Conservation (phyloP, 1,140 invertebrate species). For the Drosophila sturtevanti region DNA sequence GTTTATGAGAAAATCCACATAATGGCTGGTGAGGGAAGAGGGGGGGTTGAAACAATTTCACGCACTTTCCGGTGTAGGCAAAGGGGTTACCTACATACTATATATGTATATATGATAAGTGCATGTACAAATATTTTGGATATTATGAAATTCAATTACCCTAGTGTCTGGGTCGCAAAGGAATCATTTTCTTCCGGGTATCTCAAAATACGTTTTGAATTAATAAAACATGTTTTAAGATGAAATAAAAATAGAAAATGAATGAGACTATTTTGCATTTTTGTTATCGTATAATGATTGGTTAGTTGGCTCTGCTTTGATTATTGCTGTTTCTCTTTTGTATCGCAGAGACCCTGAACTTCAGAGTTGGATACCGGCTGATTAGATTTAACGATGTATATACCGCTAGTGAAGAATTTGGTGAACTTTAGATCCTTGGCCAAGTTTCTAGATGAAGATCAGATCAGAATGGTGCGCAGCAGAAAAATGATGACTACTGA, state of each 20-base stretch:
- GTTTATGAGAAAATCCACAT: conserved; percentile 8
- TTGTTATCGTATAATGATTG: conserved; percentile 47
- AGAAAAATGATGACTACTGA: conserved; percentile 24
- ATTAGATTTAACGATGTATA: conserved; percentile 22
- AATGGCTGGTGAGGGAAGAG: background rate
- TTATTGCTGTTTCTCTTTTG: conserved; percentile 60
- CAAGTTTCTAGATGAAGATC: conserved; percentile 31
- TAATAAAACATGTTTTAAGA: conserved; percentile 37
- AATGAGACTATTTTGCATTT: conserved; percentile 57
- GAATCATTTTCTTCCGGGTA: conserved; percentile 56
- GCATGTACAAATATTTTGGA: conserved; percentile 42
- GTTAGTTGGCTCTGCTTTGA: conserved; percentile 30
- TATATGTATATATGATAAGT: conserved; percentile 44
- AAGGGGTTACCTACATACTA: conserved; percentile 13
- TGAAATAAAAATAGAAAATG: conserved; percentile 24
- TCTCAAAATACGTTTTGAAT: conserved; percentile 39
- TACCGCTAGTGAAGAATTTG: conserved; percentile 46
- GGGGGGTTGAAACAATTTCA: conserved; percentile 11
- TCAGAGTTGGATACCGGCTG: conserved; percentile 41
- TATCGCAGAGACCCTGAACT: conserved; percentile 62
- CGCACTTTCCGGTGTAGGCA: conserved; percentile 34
- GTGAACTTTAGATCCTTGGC: conserved; percentile 41
- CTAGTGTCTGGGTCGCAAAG: conserved; percentile 22
- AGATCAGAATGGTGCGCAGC: conserved; percentile 35
- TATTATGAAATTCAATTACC: conserved; percentile 4